Evolutionary conservation across 1,140 invertebrate species (phyloP), one percentile per base, ranked within the genome.

Genomic region (Drosophila melanica): DNA sequence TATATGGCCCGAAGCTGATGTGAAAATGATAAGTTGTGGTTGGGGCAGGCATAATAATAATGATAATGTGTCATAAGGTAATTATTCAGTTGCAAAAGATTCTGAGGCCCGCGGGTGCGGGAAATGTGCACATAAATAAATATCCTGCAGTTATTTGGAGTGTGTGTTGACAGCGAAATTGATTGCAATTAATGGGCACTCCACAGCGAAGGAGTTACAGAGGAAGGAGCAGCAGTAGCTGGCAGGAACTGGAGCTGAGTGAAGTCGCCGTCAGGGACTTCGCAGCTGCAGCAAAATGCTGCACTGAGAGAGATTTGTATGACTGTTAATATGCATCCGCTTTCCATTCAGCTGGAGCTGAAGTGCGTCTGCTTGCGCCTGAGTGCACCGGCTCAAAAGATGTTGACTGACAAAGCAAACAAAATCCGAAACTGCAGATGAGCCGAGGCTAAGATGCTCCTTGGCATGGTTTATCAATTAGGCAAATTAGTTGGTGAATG

Each of bases 1-100:
- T 37, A 16, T 50, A 42, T 44, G 35, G 68, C 42, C 64, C 12
- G 62, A 57, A 23, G 72, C 50, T 51, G 65, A 74, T 74, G 74
- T 47, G 57, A 63, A 69, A 82, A 84, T 85, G 62, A 80, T 89
- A 80, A 89, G 57, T 66, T 75, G 59, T 47, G 65, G 79, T 53
- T 60, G 55, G 69, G 63, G 48, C 60, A 70, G 55, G 16, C 65
- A 51, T 84, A 84, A 89, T 87, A 82, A 89, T 89, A 89, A 89
- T 89, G 84, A 89, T 89, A 89, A 89, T 89, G 84, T 89, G 84
- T 89, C 84, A 89, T 89, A 89, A 89, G 84, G 85, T 75, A 89
- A 89, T 89, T 89, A 89, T 89, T 89, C 84, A 89, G 84, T 89
- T 87, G 84, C 84, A 84, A 77, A 82, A 81, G 78, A 63, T 51